Evolutionary conservation across 2,113 vertebrate species (phyloP).

Genomic region (Urocynchramus pylzowi): DNA sequence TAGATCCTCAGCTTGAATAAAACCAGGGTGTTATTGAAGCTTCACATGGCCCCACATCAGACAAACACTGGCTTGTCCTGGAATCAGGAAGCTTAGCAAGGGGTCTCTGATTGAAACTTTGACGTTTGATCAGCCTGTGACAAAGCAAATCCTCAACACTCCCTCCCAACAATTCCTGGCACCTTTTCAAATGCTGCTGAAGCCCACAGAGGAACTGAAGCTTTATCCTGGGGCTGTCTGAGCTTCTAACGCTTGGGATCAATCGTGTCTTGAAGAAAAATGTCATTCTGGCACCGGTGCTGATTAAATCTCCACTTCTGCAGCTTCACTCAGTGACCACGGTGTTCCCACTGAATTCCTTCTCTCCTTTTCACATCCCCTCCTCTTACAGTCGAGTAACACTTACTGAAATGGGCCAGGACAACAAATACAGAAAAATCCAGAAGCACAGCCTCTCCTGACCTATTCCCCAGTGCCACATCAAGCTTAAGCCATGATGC

Average conservation of each 20-base stretch:
- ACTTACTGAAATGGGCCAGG: neutral
- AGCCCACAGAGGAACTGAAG: neutral
- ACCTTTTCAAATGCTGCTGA: neutral
- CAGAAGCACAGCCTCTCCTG: neutral
- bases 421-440: neutral
- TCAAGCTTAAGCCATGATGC: neutral
- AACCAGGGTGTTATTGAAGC: neutral
- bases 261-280: neutral
- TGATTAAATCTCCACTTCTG: neutral
- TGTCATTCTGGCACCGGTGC: neutral
- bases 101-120: neutral
- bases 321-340: neutral
- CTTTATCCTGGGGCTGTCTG: neutral
- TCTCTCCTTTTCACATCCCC: neutral
- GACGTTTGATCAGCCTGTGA: accelerated
- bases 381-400: neutral
- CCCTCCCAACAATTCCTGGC: neutral
- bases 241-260: neutral
- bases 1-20: neutral
- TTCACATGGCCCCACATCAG: neutral
- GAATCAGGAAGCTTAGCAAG: neutral
- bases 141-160: neutral
- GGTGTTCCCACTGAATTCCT: neutral
- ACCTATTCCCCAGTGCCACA: neutral
- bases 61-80: neutral